Evolutionary conservation across 2,797 vertebrate genomes (phyloP).

Genomic region (Phrynocephalus vlangalii): DNA sequence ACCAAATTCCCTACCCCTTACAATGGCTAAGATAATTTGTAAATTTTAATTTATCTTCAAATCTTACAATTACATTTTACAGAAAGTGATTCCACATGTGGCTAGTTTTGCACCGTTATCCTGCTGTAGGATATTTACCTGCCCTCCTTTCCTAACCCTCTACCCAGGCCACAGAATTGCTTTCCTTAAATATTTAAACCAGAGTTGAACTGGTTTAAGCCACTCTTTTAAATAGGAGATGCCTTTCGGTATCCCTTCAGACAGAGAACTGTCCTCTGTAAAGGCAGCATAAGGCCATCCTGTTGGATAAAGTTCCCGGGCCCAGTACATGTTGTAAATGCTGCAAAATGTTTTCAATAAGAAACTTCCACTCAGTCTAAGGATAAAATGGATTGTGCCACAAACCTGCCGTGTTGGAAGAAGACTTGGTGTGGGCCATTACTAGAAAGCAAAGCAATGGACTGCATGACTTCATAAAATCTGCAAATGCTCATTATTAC

Average conservation of each 20-base stretch:
- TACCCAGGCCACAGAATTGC: too few species aligned
- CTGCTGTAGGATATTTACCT: too few species aligned
- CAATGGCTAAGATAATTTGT: not conserved
- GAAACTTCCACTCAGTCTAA: not conserved
- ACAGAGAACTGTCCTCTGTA: not conserved
- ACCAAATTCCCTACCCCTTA: too few species aligned
- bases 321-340: not conserved
- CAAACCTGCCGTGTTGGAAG: not conserved
- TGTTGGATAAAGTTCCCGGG: not conserved
- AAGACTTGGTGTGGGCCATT: not conserved
- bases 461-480: not conserved
- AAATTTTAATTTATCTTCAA: too few species aligned
- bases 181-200: not conserved
- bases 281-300: not conserved
- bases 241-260: not conserved
- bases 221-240: not conserved
- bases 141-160: too few species aligned
- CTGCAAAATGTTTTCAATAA: not conserved
- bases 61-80: conserved; percentile 8
- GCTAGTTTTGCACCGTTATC: too few species aligned
- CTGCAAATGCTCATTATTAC: not conserved
- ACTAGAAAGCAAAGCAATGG: not conserved
- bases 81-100: too few species aligned
- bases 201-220: not conserved
- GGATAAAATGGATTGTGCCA: not conserved